Conservation (phyloP, 2,113 vertebrate genomes). For the Dicerorhinus sumatrensis region DNA sequence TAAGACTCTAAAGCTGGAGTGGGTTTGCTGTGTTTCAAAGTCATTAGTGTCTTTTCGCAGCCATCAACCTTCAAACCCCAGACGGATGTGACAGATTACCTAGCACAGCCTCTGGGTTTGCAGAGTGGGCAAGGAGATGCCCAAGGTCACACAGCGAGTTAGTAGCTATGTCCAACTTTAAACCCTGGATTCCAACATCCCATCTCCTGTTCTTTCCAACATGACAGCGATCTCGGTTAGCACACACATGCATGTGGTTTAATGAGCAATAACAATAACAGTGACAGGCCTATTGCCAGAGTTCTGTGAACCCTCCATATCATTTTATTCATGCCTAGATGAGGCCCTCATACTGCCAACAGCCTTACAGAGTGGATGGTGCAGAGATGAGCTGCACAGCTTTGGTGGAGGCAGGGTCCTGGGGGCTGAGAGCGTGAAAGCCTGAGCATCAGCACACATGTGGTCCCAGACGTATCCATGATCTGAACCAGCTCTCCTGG, state of each 20-base stretch:
- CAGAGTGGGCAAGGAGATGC: background rate
- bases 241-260: background rate
- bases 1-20: background rate
- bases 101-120: background rate
- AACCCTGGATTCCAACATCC: background rate
- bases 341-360: background rate
- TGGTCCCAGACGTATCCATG: fast-evolving
- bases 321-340: background rate
- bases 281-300: background rate
- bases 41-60: background rate
- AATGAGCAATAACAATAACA: background rate
- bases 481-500: background rate
- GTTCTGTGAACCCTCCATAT: background rate
- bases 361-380: background rate
- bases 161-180: background rate
- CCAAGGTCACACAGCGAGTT: background rate
- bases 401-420: background rate
- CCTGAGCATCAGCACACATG: background rate
- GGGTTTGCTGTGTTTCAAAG: background rate
- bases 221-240: background rate
- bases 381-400: fast-evolving
- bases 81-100: background rate
- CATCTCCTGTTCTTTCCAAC: background rate
- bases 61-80: background rate
- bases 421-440: fast-evolving